Percentiles rank a stretch among this genome's conserved stretches.
Evolutionary conservation across 1,140 invertebrate species (phyloP).

Genomic region (Eupristina koningsbergeri): DNA sequence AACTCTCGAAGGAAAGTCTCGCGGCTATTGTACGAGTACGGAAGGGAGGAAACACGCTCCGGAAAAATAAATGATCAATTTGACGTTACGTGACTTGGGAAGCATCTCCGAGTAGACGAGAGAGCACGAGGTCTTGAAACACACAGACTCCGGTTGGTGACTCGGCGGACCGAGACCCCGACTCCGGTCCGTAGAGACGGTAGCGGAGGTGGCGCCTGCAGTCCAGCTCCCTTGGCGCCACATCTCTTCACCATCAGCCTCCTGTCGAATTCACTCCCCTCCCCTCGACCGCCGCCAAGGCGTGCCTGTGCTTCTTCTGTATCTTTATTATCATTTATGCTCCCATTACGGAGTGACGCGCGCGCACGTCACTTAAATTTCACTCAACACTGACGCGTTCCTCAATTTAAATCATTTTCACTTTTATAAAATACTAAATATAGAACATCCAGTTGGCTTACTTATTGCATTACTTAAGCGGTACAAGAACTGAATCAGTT

Average conservation of each 20-base stretch:
- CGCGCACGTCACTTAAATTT: background rate
- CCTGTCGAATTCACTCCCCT: background rate
- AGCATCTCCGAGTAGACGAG: conserved; percentile 43
- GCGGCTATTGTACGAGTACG: background rate
- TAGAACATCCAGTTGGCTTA: background rate
- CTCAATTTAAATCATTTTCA: background rate
- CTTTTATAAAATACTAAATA: background rate
- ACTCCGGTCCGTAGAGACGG: background rate
- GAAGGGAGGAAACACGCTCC: conserved; percentile 27
- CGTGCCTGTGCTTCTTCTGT: background rate
- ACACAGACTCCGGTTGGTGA: background rate
- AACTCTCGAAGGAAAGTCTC: conserved; percentile 5
- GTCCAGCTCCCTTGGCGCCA: background rate
- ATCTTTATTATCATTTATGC: conserved; percentile 23
- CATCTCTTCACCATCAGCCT: conserved; percentile 9
- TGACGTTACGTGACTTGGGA: conserved; percentile 58
- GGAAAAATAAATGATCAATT: conserved; percentile 61
- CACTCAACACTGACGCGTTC: background rate
- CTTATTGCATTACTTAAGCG: background rate
- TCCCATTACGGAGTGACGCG: background rate
- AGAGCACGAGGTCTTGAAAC: conserved; percentile 11
- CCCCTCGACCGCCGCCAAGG: background rate
- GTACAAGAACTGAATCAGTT: background rate
- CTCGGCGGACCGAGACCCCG: background rate
- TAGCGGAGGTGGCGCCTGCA: background rate